These are phyloP conservation scores for Elephantulus edwardii DNA, from an alignment of 2,113 vertebrate genomes.

Conservation along the genomic window DNA sequence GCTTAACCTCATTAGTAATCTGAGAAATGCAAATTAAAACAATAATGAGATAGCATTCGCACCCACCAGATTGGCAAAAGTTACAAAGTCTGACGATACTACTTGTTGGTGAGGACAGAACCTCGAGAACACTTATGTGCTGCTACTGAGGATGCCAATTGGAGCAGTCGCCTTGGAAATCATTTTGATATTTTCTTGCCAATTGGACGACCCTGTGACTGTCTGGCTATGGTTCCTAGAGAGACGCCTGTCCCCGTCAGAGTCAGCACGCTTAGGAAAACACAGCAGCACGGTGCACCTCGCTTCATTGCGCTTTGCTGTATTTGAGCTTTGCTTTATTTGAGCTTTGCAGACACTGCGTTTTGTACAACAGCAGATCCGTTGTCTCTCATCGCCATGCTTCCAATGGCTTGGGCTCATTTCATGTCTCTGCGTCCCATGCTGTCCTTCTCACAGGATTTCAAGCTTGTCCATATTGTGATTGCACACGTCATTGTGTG, in stretches of 20 bases:
- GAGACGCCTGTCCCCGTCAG: too few relatives aligned
- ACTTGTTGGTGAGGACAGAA: conserved; percentile 72
- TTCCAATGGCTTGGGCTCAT: too few relatives aligned
- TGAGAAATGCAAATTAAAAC: conserved; percentile 80
- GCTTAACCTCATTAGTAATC: conserved; percentile 78
- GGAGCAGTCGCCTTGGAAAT: accelerated
- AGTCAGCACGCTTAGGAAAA: accelerated
- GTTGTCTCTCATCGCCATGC: too few relatives aligned
- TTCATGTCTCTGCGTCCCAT: too few relatives aligned
- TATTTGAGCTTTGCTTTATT: too few relatives aligned
- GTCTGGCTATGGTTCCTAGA: background rate
- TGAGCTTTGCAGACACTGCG: too few relatives aligned
- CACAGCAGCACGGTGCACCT: accelerated
- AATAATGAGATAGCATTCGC: conserved; percentile 77
- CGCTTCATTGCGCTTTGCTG: too few relatives aligned
- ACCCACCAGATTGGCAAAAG: conserved; percentile 76
- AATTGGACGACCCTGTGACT: accelerated
- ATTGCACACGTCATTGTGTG: too few relatives aligned
- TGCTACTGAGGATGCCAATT: accelerated
- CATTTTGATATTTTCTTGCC: accelerated
- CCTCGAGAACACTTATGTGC: background rate
- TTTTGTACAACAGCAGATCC: too few relatives aligned
- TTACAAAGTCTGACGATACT: conserved; percentile 67
- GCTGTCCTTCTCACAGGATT: too few relatives aligned
- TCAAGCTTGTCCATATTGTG: too few relatives aligned